Conservation (phyloP, 2,113 vertebrate genomes). For the Corythoichthys haematopterus region DNA sequence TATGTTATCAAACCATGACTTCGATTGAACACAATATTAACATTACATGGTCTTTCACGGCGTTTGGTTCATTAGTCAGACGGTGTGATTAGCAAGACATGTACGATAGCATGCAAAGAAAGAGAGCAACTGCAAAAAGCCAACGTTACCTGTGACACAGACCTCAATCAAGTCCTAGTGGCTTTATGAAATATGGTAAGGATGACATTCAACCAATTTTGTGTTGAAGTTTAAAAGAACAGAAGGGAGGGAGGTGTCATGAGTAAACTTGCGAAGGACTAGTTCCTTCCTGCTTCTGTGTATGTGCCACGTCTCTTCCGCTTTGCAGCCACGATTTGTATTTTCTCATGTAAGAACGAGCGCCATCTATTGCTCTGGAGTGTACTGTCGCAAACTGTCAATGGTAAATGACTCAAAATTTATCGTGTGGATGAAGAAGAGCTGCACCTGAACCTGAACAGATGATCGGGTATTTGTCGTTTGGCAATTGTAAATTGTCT, state of each 20-base stretch:
- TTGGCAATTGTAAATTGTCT: no score
- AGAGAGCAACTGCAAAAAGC: not conserved
- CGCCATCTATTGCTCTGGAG: conserved; percentile 35
- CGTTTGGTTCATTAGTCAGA: no score
- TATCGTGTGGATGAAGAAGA: no score
- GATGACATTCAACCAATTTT: conserved; percentile 41
- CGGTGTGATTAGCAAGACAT: conserved; percentile 15
- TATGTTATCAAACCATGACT: no score
- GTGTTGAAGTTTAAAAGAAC: not conserved
- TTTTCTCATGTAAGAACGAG: not conserved
- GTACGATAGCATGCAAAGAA: conserved; percentile 10
- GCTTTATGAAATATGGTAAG: conserved; percentile 7
- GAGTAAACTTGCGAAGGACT: conserved; percentile 21
- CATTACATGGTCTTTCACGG: no score
- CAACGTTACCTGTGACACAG: conserved; percentile 38
- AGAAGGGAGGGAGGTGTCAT: conserved; percentile 30
- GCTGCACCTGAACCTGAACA: no score
- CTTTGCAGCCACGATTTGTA: conserved; percentile 24
- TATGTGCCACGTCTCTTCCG: conserved; percentile 72
- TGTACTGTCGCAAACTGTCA: not conserved
- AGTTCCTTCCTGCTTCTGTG: conserved; percentile 49
- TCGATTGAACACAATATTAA: no score
- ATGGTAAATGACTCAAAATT: not conserved
- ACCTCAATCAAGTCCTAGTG: conserved; percentile 35
- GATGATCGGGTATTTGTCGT: no score